Percentiles rank a stretch among this genome's conserved stretches.
phyloP scores from a whole-genome alignment of 1,140 invertebrate genomes.

The Conus betulinus region DNA sequence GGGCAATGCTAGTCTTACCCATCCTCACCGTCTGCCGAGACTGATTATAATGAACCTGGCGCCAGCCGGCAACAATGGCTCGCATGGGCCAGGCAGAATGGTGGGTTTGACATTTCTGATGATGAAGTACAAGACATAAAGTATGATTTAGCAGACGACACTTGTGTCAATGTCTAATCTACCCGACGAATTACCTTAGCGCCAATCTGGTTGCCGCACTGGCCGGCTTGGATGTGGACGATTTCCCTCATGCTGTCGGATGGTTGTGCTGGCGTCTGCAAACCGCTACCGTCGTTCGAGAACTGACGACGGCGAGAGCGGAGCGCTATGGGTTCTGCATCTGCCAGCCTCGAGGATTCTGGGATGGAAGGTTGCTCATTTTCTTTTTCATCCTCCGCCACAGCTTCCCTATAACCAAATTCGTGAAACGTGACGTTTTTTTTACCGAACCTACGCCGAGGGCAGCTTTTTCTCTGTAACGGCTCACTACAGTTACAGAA shows the following conservation, averaged over 20 bases:
- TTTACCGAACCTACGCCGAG: no score
- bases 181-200: slow-evolving; percentile 19
- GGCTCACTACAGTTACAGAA: no score
- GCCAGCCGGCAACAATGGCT: no score
- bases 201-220: slow-evolving; percentile 39
- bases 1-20: no score
- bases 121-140: neutral
- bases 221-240: slow-evolving; percentile 35
- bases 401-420: neutral
- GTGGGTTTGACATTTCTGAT: neutral
- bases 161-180: neutral
- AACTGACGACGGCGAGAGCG: neutral
- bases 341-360: neutral
- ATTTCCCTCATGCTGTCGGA: slow-evolving; percentile 31
- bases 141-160: neutral
- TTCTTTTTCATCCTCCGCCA: neutral
- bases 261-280: neutral
- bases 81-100: neutral
- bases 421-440: no score
- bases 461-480: no score
- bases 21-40: no score
- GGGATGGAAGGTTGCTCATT: neutral
- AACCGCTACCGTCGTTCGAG: neutral
- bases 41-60: no score
- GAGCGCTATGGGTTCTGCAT: neutral